Evolutionary conservation across 1,140 invertebrate genomes (phyloP), one percentile per base, ranked within the genome.

Genomic region (Philopotamus ludificatus): DNA sequence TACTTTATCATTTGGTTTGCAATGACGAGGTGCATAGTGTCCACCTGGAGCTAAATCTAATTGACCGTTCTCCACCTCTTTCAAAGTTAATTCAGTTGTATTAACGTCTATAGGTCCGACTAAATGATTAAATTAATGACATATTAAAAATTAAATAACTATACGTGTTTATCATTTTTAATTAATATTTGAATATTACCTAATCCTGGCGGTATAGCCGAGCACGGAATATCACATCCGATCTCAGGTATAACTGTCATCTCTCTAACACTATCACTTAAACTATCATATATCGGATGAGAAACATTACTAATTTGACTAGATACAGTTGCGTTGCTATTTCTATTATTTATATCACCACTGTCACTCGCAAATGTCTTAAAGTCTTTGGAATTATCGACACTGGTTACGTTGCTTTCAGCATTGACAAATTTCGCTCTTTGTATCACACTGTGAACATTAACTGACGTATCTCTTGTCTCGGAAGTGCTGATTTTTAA

Each of bases 1-100:
- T 2, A 97, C 92, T 72, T 84, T 85, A 72, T 93, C 84, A 54
- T 86, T 83, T 8, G 92, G 83, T 22, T 79, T 80, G 75, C 94
- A 97, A 45, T 88, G 82, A 10, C 79, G 77, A 0, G 94, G 94
- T n/a, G 79, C 77, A 76, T 87, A 94, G 51, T 83, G 80, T 1
- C 94, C 94, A 4, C 94, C 94, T 18, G 80, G 70, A 34, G 75
- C 73, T 3, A 81, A 73, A 57, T 79, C 77, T 8, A 78, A 74
- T 61, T 74, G 80, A 42, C 72, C 76, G 58, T 73, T 76, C 63
- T 81, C 77, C 39, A 81, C 73, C 34, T 61, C 71, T 20, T 77
- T 76, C 20, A 81, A 60, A 49, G 77, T 72, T 51, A 81, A 64
- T 42, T 80, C 77, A 8, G 78, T 78, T 67, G 77, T 77, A 58